Evolutionary conservation across 2,797 vertebrate species (phyloP).

Genomic region (Periparus ater): DNA sequence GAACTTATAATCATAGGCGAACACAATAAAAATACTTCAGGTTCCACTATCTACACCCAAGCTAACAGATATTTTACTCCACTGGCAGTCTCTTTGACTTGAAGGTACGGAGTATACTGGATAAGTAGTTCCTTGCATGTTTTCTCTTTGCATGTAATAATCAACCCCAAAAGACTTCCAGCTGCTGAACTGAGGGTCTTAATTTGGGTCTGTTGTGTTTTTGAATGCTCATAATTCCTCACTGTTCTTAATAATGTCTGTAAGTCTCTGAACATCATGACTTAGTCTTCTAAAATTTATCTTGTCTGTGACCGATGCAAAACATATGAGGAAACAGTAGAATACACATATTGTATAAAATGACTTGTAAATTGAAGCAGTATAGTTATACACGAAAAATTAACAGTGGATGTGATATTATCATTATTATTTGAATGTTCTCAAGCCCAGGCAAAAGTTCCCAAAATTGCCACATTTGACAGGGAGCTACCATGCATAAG

Average conservation of each 20-base stretch:
- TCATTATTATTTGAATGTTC: neutral
- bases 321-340: constrained; percentile 40
- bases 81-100: neutral
- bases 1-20: accelerated
- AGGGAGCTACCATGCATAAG: neutral
- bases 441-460: neutral
- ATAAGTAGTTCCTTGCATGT: neutral
- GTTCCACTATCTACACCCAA: neutral
- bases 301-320: constrained; percentile 15
- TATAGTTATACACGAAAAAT: neutral
- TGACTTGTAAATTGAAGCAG: neutral
- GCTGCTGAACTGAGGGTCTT: neutral
- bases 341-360: neutral
- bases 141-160: neutral
- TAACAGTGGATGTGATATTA: neutral
- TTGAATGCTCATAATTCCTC: constrained; percentile 13
- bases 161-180: constrained; percentile 28
- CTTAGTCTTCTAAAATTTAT: constrained; percentile 35
- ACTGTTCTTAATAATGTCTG: constrained; percentile 35
- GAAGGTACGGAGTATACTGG: neutral
- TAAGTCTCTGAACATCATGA: constrained; percentile 26
- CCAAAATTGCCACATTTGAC: neutral
- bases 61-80: neutral
- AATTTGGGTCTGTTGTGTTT: constrained; percentile 45
- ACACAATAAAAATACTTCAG: neutral